Evolutionary conservation across 2,113 vertebrate species (phyloP), one percentile per base, ranked within the genome.

Genomic region (Hipposideros armiger): DNA sequence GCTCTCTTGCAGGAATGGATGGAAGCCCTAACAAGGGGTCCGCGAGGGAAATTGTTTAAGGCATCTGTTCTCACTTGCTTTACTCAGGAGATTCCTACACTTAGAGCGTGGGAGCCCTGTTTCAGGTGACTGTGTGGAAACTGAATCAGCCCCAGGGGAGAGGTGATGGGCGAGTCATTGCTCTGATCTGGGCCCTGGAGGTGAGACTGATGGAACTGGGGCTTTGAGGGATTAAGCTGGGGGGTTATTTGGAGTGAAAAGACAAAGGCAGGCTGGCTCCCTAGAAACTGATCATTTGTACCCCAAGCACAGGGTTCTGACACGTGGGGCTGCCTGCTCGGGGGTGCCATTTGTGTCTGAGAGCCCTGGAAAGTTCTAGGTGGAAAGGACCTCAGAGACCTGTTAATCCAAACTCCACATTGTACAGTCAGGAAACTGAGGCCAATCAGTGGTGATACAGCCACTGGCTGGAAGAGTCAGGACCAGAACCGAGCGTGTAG

Each of bases 261-360:
- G 20, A 67, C 5, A 17, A 30, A 90, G n/a, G 10, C 0, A 15
- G 24, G 36, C 42, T 42, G 8, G 30, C 15, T 73, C 20, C 4
- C n/a, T 52, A 10, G n/a, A 83, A 22, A 19, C n/a, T 17, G 4
- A 8, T 28, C n/a, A 8, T 66, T 6, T 47, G 24, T 5, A 3
- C 6, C 47, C 4, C 5, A 11, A 40, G 8, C 0, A 0, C 16
- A 50, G 73, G 20, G 8, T 56, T 70, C 74, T 47, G 50, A 32
- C 24, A 2, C 28, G n/a, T 3, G n/a, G 22, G 13, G 5, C 64
- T 50, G 19, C 15, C 22, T 1, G 2, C n/a, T 24, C 2, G 7
- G 86, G 32, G 40, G 40, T 30, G 24, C 20, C 28, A 3, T 22
- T 64, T 22, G 2, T 60, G 60, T 45, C 54, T 40, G 32, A 90